These are phyloP conservation scores for Drosophila niveifrons DNA, from an alignment of 2,888 invertebrate species.

Conservation along the genomic window DNA sequence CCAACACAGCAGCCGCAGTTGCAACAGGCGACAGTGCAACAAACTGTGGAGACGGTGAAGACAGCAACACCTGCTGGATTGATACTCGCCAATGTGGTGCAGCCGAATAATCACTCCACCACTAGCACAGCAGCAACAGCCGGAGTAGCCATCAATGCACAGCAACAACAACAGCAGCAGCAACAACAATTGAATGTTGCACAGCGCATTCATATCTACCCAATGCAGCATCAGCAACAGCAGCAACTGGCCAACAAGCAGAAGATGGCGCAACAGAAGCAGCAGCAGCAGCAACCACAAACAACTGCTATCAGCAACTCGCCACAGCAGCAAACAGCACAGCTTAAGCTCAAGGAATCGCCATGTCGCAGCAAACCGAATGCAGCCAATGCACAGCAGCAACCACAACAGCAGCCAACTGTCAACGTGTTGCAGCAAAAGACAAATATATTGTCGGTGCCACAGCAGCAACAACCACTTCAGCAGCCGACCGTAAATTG, in stretches of 20 bases:
- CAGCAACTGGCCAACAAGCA: conserved; percentile 49
- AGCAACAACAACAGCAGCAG: conserved; percentile 83
- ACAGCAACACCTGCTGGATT: conserved; percentile 38
- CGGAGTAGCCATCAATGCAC: conserved; percentile 70
- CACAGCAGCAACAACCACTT: conserved; percentile 50
- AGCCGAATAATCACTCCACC: conserved; percentile 84
- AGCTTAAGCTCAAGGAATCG: conserved; percentile 47
- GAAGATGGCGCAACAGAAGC: conserved; percentile 68
- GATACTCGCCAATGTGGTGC: conserved; percentile 84
- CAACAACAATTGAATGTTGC: conserved; percentile 67
- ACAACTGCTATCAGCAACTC: conserved; percentile 31
- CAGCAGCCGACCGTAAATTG: conserved; percentile 19
- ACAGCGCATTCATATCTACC: conserved; percentile 83
- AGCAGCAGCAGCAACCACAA: conserved; percentile 59
- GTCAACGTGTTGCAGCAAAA: conserved; percentile 58
- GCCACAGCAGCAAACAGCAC: conserved; percentile 33
- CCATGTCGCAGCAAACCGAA: conserved; percentile 42
- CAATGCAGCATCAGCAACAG: conserved; percentile 82
- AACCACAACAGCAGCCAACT: conserved; percentile 38
- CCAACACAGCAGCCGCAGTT: conserved; percentile 46
- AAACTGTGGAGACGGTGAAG: conserved; percentile 53
- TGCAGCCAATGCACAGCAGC: conserved; percentile 36
- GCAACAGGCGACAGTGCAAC: conserved; percentile 46
- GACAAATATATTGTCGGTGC: conserved; percentile 51
- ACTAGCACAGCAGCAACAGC: conserved; percentile 63